Evolutionary conservation across 1,140 invertebrate genomes (phyloP).

Genomic region (Leguminivora glycinivorella): DNA sequence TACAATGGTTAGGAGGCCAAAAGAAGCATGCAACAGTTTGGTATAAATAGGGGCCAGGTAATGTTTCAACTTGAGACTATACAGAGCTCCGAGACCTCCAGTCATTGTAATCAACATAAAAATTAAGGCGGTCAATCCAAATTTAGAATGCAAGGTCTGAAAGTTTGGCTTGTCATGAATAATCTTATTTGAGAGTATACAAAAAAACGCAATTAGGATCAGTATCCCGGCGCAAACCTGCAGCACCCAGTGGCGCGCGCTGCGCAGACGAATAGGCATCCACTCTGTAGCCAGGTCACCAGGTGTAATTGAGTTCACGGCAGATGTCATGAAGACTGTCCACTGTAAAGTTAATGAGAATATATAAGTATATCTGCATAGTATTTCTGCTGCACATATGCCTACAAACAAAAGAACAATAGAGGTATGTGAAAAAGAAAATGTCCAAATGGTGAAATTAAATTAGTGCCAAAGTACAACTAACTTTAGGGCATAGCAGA

Average conservation of each 20-base stretch:
- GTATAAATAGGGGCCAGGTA: slow-evolving; percentile 71
- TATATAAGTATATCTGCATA: background rate
- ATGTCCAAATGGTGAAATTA: too few relatives aligned
- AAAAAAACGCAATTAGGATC: slow-evolving; percentile 61
- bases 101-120: slow-evolving; percentile 62
- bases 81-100: slow-evolving; percentile 67
- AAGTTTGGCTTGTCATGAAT: slow-evolving; percentile 62
- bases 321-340: slow-evolving; percentile 72
- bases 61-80: slow-evolving; percentile 71
- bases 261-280: slow-evolving; percentile 72
- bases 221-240: slow-evolving; percentile 59
- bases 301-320: slow-evolving; percentile 73
- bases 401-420: too few relatives aligned
- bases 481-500: too few relatives aligned
- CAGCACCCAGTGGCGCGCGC: slow-evolving; percentile 73
- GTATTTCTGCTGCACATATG: too few relatives aligned
- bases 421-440: too few relatives aligned
- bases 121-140: slow-evolving; percentile 68
- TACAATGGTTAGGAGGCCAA: slow-evolving; percentile 67
- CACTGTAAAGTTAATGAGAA: slow-evolving; percentile 58
- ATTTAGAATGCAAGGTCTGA: slow-evolving; percentile 65
- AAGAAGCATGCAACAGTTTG: slow-evolving; percentile 67
- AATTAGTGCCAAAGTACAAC: too few relatives aligned
- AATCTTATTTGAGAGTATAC: slow-evolving; percentile 71
- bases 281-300: slow-evolving; percentile 74